Evolutionary conservation across 2,797 vertebrate genomes (phyloP).

Genomic region (Tympanoctomys barrerae): DNA sequence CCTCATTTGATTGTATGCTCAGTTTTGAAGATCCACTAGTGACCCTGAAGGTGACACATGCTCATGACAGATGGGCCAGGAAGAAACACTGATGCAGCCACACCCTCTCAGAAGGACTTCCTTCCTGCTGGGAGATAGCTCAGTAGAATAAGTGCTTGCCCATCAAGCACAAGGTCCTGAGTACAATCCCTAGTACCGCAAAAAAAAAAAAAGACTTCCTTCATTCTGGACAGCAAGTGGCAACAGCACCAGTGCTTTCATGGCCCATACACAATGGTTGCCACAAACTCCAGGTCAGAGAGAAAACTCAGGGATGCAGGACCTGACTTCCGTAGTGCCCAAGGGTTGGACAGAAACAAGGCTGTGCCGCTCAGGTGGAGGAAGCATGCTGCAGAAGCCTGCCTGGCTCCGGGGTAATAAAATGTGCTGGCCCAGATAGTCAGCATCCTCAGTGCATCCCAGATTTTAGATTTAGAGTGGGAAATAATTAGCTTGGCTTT

Average conservation of each 20-base stretch:
- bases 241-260: background rate
- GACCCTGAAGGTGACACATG: background rate
- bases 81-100: background rate
- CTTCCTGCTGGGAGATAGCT: background rate
- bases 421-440: background rate
- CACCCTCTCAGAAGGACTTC: background rate
- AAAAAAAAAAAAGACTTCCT: background rate
- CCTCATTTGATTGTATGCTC: background rate
- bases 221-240: constrained; percentile 21
- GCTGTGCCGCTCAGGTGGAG: background rate
- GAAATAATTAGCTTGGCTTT: constrained; percentile 18
- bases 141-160: too few species aligned
- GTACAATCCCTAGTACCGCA: too few species aligned
- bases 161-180: too few species aligned
- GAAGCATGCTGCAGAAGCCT: background rate
- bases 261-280: background rate
- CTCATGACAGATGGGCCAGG: background rate
- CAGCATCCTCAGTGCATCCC: background rate
- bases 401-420: background rate
- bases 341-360: constrained; percentile 34
- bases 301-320: constrained; percentile 5
- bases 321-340: background rate
- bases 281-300: constrained; percentile 27
- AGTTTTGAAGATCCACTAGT: background rate
- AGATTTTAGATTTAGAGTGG: constrained; percentile 4